Evolutionary conservation across 2,113 vertebrate genomes (phyloP), one percentile per base, ranked within the genome.

Genomic region (Macquaria ambigua): DNA sequence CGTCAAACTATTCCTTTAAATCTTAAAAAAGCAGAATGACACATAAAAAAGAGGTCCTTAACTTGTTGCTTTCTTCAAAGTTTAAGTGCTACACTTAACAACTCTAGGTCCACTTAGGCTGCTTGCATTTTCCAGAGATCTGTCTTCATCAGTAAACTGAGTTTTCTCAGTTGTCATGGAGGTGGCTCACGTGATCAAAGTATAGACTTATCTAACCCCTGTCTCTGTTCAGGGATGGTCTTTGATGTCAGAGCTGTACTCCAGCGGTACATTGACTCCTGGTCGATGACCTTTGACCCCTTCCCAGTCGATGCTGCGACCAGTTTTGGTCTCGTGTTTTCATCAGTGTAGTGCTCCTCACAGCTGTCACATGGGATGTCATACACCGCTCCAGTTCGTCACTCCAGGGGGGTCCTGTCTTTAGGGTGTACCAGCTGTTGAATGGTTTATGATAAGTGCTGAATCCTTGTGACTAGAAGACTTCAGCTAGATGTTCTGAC

Each of bases 341-440:
- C 58, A 86, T 86, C 76, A 41, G 41, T 18, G n/a, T n/a, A 66
- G 48, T 67, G 52, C 43, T 74, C 53, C 68, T 50, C 31, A 41
- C 25, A 81, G 76, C 52, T 75, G 76, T 74, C 78, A 62, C 58
- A 52, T 52, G n/a, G 23, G 68, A 74, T 84, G 80, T 89, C 59
- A 62, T 77, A 56, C 58, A 73, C 48, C 68, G 48, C 43, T 61
- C 62, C 73, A 56, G 41, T 74, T 76, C 77, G 62, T 66, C 72
- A 56, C 71, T 86, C 68, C 71, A 43, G 71, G 74, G 48, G 12
- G 8, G n/a, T 25, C 58, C 84, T 80, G 34, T 81, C 39, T 73
- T 75, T 73, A 68, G 71, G 53, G n/a, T 21, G 31, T 25, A 48
- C 66, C 63, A 43, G 34, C 34, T 88, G 66, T 73, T 78, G 69